Evolutionary conservation across 2,113 vertebrate genomes (phyloP), one percentile per base, ranked within the genome.

Genomic region (Dolichallabes microphthalmus): DNA sequence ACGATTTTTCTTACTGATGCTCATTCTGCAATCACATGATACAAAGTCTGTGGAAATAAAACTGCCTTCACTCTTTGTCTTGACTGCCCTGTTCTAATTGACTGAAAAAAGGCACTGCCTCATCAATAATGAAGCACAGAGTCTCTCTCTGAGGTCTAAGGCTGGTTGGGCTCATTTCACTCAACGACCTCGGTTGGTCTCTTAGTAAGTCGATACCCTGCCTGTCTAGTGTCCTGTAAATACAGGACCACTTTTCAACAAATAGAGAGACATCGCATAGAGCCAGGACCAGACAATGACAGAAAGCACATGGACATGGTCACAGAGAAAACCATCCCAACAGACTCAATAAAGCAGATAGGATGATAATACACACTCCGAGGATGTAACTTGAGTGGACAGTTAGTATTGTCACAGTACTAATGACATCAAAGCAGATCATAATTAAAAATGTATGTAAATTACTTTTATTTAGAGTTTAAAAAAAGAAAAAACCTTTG

Each of bases 191-290:
- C 27, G 20, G 45, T 22, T 22, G 66, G 73, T 81, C 64, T 32
- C 55, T 74, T 73, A n/a, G 89, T 91, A 90, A 91, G 84, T 82
- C 68, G 61, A 88, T 77, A 89, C 86, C 80, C 66, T 35, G 53
- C 53, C 75, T 13, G 83, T 58, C 71, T 27, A 74, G 35, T 80
- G 76, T 80, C 78, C 61, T 53, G 78, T 89, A 87, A 91, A 90
- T 80, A 88, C 76, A 83, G 73, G 69, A 53, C 75, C 39, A 25
- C 80, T 55, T 83, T 79, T 83, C 84, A 86, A 74, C 75, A 17
- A 58, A 45, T 32, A 55, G 12, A 19, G 52, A 39, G 68, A 68
- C 68, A 71, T 45, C 50, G 32, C 12, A 64, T 57, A 83, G 15
- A 58, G 20, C 60, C 77, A 80, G 57, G 66, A 32, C 27, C 66